phyloP scores from a whole-genome alignment of 2,888 invertebrate species.

The Geophilus truncorum region DNA sequence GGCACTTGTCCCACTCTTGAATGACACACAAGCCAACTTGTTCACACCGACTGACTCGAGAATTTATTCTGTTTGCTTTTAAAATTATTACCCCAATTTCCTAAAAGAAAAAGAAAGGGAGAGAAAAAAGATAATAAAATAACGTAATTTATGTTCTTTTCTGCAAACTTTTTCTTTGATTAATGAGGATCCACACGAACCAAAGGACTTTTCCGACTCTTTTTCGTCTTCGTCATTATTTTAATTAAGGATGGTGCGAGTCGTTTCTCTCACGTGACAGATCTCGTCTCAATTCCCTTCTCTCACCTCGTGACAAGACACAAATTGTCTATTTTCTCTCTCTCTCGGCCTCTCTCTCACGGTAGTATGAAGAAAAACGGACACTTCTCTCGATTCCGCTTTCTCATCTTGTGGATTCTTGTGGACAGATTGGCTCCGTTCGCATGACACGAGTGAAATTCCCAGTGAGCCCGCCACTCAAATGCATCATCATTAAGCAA shows the following conservation, averaged over 20 bases:
- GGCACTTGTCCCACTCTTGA: conserved; percentile 15
- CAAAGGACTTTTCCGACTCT: neutral
- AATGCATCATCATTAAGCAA: conserved; percentile 24
- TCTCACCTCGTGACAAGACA: conserved; percentile 1
- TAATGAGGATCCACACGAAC: neutral
- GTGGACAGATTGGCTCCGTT: conserved; percentile 23
- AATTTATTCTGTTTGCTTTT: conserved; percentile 9
- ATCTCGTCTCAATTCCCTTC: neutral
- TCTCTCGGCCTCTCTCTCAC: too few relatives aligned
- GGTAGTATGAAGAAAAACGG: conserved; percentile 23
- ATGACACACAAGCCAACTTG: neutral
- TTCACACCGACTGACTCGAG: conserved; percentile 1
- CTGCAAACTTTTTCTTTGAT: neutral
- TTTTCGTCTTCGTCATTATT: conserved; percentile 25
- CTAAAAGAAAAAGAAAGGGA: neutral
- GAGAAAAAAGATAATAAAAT: neutral
- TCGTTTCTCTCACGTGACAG: neutral
- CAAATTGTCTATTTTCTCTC: conserved; percentile 10
- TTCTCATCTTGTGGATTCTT: neutral
- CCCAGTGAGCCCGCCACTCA: conserved; percentile 23
- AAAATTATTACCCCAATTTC: neutral
- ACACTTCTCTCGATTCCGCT: neutral
- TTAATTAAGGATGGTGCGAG: conserved; percentile 7
- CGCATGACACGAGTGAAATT: conserved; percentile 13
- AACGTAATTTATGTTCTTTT: neutral